Base-by-base conservation (phyloP, 2,888 invertebrate species). In the Sabatieria punctata region DNA sequence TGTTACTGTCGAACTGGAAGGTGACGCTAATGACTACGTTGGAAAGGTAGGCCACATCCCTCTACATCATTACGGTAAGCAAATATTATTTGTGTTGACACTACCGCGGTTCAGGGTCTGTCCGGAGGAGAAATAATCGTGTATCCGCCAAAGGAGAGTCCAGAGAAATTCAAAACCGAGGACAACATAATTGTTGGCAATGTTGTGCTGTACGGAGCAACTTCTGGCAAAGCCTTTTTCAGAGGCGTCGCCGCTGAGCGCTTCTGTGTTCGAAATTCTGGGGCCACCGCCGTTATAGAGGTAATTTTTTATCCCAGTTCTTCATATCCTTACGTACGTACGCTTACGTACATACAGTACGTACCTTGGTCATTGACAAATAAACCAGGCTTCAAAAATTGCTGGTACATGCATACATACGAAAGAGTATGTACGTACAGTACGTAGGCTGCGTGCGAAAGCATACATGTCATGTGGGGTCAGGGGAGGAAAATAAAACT, bases 21-120 rank as follows among this genome's bases (percentile, higher is more conserved):
- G 97, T 38, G 97, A 97, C 70, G 80, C 93, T 26, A 97, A 97
- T 65, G 97, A 97, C 68, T 97, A 97, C 67, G 95, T 97, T 51
- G 93, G 89, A 71, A 80, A 80, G 70, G 77, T 76, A 51, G 52
- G 47, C 35, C 22, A 40, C 11, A 23, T 4, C 13, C n/a, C 33
- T n/a, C n/a, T 33, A 13, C n/a, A 13, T 33, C n/a, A 33, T 13
- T n/a, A n/a, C n/a, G 11, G 11, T 33, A 33, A 33, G n/a, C 33
- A 33, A 11, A 33, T 33, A n/a, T 33, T 33, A 33, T 33, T 13
- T 13, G 11, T 33, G 33, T 33, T 33, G 13, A 11, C 33, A 11
- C 33, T n/a, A 33, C 33, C 33, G n/a, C n/a, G n/a, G n/a, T 60
- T 48, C 56, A 77, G 74, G 88, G 95, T 52, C 72, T 97, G 33